These are phyloP conservation scores for Hydraecia micacea DNA, from an alignment of 2,888 invertebrate genomes.

Conservation along the genomic window DNA sequence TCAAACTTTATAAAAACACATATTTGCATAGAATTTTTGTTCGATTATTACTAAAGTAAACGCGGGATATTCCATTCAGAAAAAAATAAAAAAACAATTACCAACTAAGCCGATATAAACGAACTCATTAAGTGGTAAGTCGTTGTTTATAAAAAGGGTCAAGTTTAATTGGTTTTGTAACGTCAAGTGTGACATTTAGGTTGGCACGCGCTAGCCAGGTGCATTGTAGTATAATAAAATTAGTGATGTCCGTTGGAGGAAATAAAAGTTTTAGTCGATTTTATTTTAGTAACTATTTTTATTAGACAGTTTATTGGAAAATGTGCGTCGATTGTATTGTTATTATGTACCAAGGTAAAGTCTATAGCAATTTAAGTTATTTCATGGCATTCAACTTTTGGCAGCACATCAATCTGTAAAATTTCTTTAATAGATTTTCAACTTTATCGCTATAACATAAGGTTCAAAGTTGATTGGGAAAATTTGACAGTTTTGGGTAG, in stretches of 20 bases:
- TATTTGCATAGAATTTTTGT: conserved; percentile 27
- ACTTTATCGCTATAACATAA: no score
- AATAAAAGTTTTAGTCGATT: conserved; percentile 59
- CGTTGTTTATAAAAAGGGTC: conserved; percentile 58
- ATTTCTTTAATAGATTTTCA: no score
- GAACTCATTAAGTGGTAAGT: conserved; percentile 44
- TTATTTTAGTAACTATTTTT: conserved; percentile 21
- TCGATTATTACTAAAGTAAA: neutral
- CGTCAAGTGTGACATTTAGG: conserved; percentile 81
- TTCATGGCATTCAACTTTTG: neutral
- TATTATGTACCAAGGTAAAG: conserved; percentile 6
- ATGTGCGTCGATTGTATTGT: conserved; percentile 29
- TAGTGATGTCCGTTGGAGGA: conserved; percentile 66
- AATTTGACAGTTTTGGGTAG: no score
- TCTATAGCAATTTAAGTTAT: neutral
- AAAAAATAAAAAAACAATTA: conserved; percentile 21
- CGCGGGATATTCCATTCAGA: conserved; percentile 11
- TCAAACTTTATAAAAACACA: neutral
- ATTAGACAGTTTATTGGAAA: conserved; percentile 21
- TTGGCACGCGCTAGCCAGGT: conserved; percentile 80
- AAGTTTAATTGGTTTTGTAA: conserved; percentile 70
- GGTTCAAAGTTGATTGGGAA: no score
- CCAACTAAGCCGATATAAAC: conserved; percentile 24
- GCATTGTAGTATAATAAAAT: conserved; percentile 67
- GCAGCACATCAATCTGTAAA: no score